Percentiles rank a stretch among this genome's conserved stretches.
Evolutionary conservation across 2,888 invertebrate species (phyloP).

Genomic region (Chrysotoxum bicinctum): DNA sequence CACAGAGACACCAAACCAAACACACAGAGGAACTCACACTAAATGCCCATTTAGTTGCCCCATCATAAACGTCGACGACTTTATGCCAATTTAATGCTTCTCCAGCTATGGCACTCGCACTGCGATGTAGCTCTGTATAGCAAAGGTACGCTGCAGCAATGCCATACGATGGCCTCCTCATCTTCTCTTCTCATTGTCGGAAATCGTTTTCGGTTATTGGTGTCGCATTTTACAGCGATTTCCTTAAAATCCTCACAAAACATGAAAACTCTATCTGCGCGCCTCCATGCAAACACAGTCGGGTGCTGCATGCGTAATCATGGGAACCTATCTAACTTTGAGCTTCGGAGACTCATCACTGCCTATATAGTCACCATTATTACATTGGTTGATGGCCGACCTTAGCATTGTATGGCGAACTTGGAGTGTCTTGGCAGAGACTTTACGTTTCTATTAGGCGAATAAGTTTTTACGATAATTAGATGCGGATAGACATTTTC

Average conservation of each 20-base stretch:
- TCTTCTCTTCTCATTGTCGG: constrained; percentile 39
- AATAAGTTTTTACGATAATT: constrained; percentile 71
- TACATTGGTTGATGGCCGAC: constrained; percentile 19
- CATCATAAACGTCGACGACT: constrained; percentile 59
- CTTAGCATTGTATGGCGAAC: constrained; percentile 35
- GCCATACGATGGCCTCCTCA: constrained; percentile 8
- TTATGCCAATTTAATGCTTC: constrained; percentile 60
- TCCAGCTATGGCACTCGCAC: background rate
- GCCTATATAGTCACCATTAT: background rate
- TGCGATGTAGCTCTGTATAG: background rate
- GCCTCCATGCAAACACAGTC: constrained; percentile 1
- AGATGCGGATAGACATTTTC: constrained; percentile 63
- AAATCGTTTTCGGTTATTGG: constrained; percentile 69
- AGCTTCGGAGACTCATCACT: background rate
- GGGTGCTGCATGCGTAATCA: constrained; percentile 68
- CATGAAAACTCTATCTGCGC: constrained; percentile 32
- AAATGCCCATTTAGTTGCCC: constrained; percentile 53
- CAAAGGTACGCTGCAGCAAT: background rate
- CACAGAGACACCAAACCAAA: constrained; percentile 23
- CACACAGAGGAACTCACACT: constrained; percentile 38
- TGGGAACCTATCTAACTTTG: constrained; percentile 59
- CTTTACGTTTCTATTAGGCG: constrained; percentile 67
- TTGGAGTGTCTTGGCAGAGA: constrained; percentile 3
- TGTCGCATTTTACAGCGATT: constrained; percentile 68
- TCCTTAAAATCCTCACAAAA: constrained; percentile 51